Percentiles rank a stretch among this genome's conserved stretches.
Conservation (phyloP, 2,797 vertebrate genomes). For the Aeoliscus strigatus region DNA sequence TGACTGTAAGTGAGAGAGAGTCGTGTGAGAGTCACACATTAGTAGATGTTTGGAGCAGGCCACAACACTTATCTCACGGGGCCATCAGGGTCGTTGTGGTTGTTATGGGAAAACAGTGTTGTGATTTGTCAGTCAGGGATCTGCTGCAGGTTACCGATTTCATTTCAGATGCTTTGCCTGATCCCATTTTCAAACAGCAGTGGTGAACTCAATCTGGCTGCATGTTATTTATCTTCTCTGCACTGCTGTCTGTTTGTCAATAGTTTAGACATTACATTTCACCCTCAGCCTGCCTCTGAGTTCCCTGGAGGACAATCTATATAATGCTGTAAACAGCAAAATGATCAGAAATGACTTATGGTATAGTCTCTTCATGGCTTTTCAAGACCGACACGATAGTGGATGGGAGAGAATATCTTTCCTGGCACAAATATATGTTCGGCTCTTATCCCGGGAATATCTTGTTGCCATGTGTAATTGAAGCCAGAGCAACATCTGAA, state of each 20-base stretch:
- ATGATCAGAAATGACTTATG: conserved; percentile 47
- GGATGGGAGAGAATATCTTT: conserved; percentile 58
- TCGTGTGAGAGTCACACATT: conserved; percentile 25
- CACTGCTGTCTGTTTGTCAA: conserved; percentile 23
- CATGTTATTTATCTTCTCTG: conserved; percentile 9
- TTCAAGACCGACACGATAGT: conserved; percentile 49
- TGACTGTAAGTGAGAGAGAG: conserved; percentile 29
- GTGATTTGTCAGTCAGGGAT: conserved; percentile 32
- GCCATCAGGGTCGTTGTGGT: conserved; percentile 38
- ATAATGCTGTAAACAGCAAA: conserved; percentile 41
- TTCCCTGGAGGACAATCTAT: conserved; percentile 23
- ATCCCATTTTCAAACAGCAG: conserved; percentile 21
- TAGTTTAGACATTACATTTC: conserved; percentile 22
- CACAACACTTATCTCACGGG: conserved; percentile 39
- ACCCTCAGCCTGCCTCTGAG: conserved; percentile 13
- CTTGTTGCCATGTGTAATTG: conserved; percentile 78
- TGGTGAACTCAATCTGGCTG: conserved; percentile 18
- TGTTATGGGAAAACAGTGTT: conserved; percentile 23
- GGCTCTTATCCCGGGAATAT: conserved; percentile 71
- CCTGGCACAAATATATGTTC: conserved; percentile 64
- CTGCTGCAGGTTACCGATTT: conserved; percentile 18
- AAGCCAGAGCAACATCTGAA: conserved; percentile 77
- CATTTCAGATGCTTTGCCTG: conserved; percentile 32
- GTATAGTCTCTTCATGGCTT: conserved; percentile 26
- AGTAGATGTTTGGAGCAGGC: conserved; percentile 32